Evolutionary conservation across 1,140 invertebrate genomes (phyloP).

Genomic region (Ladona fulva): DNA sequence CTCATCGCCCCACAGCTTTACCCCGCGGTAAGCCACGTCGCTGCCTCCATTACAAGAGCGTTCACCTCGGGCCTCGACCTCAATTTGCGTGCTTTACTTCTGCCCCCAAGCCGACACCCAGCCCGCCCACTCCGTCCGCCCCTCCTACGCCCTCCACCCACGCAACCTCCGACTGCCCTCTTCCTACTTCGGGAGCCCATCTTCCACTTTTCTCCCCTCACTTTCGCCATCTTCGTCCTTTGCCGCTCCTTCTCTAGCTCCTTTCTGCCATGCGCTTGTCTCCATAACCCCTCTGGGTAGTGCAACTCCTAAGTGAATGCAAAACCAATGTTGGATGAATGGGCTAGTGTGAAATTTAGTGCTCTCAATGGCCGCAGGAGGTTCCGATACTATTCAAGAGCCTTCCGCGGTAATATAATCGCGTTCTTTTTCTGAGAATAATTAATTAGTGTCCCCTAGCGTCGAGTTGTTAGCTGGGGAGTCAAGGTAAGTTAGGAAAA

Average conservation of each 20-base stretch:
- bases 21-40: neutral
- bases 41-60: neutral
- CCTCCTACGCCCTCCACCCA: neutral
- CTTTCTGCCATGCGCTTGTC: neutral
- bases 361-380: no score
- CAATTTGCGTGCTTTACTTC: neutral
- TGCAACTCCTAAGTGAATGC: no score
- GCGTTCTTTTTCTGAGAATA: no score
- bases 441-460: no score
- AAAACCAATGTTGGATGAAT: no score
- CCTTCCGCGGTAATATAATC: no score
- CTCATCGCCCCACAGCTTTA: neutral
- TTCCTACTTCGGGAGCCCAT: neutral
- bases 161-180: neutral
- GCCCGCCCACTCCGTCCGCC: neutral
- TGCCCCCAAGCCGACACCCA: neutral
- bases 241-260: neutral
- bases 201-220: neutral
- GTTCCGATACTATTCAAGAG: no score
- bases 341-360: no score
- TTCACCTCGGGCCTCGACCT: constrained; percentile 4
- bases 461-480: no score
- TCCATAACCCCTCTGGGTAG: neutral
- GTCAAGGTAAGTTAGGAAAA: no score
- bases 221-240: neutral